Evolutionary conservation across 30 jellyfish, hydroid and myxozoan species (phyloP).

Genomic region (Aurelia sp.): DNA sequence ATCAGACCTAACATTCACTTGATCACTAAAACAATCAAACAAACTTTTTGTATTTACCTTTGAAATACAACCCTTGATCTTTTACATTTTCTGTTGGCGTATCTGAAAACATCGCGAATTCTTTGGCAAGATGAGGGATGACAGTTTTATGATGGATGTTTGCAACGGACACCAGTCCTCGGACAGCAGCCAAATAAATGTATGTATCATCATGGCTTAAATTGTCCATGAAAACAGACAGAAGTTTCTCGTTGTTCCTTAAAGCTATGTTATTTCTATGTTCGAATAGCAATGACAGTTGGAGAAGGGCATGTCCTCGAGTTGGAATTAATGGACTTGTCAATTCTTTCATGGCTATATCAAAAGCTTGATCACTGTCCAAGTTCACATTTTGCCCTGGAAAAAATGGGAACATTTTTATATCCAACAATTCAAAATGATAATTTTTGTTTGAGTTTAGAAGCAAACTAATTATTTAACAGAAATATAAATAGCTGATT

Average conservation of each 20-base stretch:
- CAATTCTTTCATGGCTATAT: slow-evolving; percentile 68
- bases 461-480: too few relatives aligned
- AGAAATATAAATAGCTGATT: too few relatives aligned
- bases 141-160: slow-evolving; percentile 42
- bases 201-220: slow-evolving; percentile 78
- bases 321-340: slow-evolving; percentile 81
- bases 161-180: slow-evolving; percentile 68
- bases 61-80: too few relatives aligned
- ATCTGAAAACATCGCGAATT: slow-evolving; percentile 54
- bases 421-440: too few relatives aligned
- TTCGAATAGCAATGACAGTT: slow-evolving; percentile 55
- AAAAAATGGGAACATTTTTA: too few relatives aligned
- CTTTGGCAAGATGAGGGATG: slow-evolving; percentile 76
- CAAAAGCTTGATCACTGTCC: slow-evolving; percentile 35
- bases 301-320: slow-evolving; percentile 88
- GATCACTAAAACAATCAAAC: too few relatives aligned
- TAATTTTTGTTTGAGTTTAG: too few relatives aligned
- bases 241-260: slow-evolving; percentile 38
- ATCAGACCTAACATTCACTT: too few relatives aligned
- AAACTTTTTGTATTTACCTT: too few relatives aligned
- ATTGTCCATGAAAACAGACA: slow-evolving; percentile 60
- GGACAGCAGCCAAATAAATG: slow-evolving; percentile 81
- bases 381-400: not conserved
- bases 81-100: not conserved
- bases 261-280: slow-evolving; percentile 59